phyloP scores from a whole-genome alignment of 1,140 invertebrate species.

The Druon quercuslanigerum region DNA sequence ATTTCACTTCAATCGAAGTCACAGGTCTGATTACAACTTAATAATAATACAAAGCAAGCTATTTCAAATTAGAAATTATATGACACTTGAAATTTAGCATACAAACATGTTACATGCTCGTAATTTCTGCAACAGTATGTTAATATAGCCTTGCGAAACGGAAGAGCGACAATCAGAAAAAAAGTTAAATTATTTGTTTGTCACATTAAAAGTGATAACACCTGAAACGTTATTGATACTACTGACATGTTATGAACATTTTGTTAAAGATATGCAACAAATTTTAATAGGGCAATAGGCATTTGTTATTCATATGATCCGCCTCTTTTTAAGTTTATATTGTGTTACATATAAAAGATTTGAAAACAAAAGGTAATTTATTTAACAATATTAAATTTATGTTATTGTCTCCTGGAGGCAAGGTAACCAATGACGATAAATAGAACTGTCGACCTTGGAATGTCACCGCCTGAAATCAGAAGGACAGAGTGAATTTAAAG shows the following conservation, averaged over 20 bases:
- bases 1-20: conserved; percentile 11
- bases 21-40: not conserved
- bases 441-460: conserved; percentile 2
- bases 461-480: conserved; percentile 15
- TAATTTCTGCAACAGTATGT: too few relatives aligned
- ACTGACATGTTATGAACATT: conserved; percentile 16
- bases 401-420: conserved; percentile 23
- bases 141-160: too few relatives aligned
- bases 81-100: not conserved
- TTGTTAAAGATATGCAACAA: conserved; percentile 9
- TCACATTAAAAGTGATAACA: not conserved
- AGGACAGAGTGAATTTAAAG: too few relatives aligned
- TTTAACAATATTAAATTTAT: not conserved
- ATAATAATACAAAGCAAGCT: conserved; percentile 1
- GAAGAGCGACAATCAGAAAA: too few relatives aligned
- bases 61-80: not conserved
- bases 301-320: not conserved
- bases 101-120: not conserved
- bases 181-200: too few relatives aligned
- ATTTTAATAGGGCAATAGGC: not conserved
- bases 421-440: conserved; percentile 20
- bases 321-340: not conserved
- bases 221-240: not conserved
- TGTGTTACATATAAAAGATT: not conserved
- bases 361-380: conserved; percentile 1